Conservation (phyloP, 1,140 invertebrate genomes). For the Psix sp. region DNA sequence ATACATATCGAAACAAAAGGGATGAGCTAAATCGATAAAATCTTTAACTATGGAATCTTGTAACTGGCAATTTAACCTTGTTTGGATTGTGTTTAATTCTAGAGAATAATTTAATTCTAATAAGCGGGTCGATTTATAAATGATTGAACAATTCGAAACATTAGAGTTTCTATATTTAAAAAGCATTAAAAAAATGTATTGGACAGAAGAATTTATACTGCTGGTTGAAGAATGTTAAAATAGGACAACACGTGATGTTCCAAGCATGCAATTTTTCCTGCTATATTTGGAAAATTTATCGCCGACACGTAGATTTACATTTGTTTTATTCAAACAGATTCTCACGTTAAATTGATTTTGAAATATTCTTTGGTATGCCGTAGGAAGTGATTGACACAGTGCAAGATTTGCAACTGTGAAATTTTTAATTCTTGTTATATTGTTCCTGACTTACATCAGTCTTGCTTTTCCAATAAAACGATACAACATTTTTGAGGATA, state of each 20-base stretch:
- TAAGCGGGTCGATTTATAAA: too few species aligned
- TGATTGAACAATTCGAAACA: too few species aligned
- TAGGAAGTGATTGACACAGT: constrained; percentile 15
- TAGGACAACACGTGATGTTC: constrained; percentile 26
- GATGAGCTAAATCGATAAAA: too few species aligned
- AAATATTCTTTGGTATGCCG: constrained; percentile 8
- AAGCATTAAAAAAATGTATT: constrained; percentile 2
- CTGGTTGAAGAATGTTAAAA: constrained; percentile 27
- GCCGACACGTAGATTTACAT: constrained; percentile 15
- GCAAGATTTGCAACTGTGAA: too few species aligned
- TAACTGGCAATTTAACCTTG: too few species aligned
- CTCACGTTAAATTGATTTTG: constrained; percentile 13
- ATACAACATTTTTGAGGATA: constrained; percentile 29
- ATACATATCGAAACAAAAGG: too few species aligned
- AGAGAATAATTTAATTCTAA: too few species aligned
- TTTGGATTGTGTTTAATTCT: too few species aligned
- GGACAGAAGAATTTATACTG: constrained; percentile 16
- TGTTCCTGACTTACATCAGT: constrained; percentile 19
- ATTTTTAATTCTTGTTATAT: too few species aligned
- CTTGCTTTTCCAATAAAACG: constrained; percentile 19
- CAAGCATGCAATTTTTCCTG: constrained; percentile 19
- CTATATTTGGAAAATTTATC: constrained; percentile 27
- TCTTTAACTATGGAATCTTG: too few species aligned
- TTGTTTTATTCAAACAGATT: constrained; percentile 20
- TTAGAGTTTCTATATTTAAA: too few species aligned